Evolutionary conservation across 2,113 vertebrate species (phyloP), one percentile per base, ranked within the genome.

Genomic region (Mionectes macconnelli): DNA sequence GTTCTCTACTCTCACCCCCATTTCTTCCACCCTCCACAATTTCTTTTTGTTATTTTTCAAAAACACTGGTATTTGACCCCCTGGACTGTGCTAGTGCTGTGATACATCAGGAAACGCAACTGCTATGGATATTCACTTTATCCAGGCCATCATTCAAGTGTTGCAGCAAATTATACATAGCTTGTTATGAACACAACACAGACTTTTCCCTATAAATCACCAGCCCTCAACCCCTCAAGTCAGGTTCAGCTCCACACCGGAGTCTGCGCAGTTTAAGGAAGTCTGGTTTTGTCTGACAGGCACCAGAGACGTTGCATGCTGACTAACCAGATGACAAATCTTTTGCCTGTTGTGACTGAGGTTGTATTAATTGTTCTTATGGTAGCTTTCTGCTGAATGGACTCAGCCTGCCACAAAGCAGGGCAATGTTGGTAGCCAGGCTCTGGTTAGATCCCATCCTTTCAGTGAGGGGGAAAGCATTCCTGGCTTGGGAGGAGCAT

Each of bases 401-500:
- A 76, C 49, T 59, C 39, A 19, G 87, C 44, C 69, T 70, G 50
- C 47, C 47, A 42, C 75, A 67, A 55, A 84, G 56, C 3, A 7
- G 30, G 47, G 64, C 0, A 9, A 47, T 40, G 84, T 49, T 69
- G 78, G 62, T n/a, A 59, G 33, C 0, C 2, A 49, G n/a, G n/a
- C 45, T 80, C 49, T 76, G 68, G 40, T 28, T 1, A 0, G 23
- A 49, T 80, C 55, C 35, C 42, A 52, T 76, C 77, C 50, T 87
- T 87, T 49, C 75, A 39, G 35, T 53, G 23, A 31, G n/a, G 20
- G 17, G 30, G 50, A 78, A 45, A 85, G 37, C 47, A 5, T 67
- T 80, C 27, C 35, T 1, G 1, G 30, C 6, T 20, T 20, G 45
- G 42, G 19, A 86, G 47, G 33, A 78, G 25, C 7, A 0, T 0